Evolutionary conservation across 2,797 vertebrate species (phyloP).

Genomic region (Coilia nasus): DNA sequence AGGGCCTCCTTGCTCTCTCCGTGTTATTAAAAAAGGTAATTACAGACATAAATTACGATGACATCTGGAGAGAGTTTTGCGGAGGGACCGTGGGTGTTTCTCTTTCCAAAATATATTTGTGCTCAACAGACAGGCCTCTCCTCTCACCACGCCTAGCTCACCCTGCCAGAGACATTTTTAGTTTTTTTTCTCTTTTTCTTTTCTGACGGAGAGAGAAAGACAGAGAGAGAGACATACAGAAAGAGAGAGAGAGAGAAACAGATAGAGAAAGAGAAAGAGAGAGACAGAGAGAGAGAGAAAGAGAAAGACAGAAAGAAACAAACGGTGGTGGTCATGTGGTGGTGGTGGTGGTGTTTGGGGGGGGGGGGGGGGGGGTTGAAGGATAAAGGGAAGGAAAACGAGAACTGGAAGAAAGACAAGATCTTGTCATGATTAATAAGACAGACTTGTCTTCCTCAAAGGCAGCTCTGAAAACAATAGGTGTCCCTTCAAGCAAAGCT

Average conservation of each 20-base stretch:
- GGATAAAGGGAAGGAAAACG: not conserved
- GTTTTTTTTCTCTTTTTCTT: constrained; percentile 3
- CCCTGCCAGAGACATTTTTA: constrained; percentile 51
- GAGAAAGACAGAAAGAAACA: not conserved
- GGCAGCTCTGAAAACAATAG: constrained; percentile 35
- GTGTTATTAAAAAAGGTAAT: constrained; percentile 69
- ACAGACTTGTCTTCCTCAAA: constrained; percentile 31
- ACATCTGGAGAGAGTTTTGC: constrained; percentile 58
- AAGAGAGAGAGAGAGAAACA: constrained; percentile 38
- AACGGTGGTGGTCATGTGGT: not conserved
- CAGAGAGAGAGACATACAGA: not conserved
- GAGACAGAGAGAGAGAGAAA: not conserved
- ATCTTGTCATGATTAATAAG: constrained; percentile 50
- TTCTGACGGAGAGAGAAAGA: constrained; percentile 36
- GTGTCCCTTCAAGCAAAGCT: constrained; percentile 39
- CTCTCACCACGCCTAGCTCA: constrained; percentile 42
- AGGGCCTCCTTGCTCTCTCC: constrained; percentile 41
- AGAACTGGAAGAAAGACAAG: not conserved
- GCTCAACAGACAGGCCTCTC: constrained; percentile 43
- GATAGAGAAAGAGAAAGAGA: not conserved
- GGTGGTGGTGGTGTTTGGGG: not conserved
- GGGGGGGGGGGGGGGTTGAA: not conserved
- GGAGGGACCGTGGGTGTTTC: constrained; percentile 50
- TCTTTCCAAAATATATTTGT: constrained; percentile 59
- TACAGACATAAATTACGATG: constrained; percentile 67